These are phyloP conservation scores for Ceyx margarethae DNA, from an alignment of 2,113 vertebrate genomes.

Conservation along the genomic window DNA sequence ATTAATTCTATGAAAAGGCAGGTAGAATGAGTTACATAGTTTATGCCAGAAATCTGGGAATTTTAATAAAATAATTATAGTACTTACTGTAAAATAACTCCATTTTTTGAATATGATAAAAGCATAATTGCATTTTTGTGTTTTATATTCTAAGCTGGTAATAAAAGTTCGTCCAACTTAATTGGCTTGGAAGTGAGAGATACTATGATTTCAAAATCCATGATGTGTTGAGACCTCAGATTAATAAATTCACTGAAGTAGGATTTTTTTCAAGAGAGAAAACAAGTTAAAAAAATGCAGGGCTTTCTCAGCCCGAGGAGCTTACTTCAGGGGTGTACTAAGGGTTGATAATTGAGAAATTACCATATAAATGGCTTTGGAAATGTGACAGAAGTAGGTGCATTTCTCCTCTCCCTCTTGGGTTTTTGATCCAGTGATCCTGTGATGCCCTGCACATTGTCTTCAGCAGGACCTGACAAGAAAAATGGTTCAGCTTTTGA, in stretches of 20 bases:
- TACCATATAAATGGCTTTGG: not conserved
- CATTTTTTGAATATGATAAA: not conserved
- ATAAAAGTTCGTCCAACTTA: not conserved
- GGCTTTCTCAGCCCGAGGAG: not conserved
- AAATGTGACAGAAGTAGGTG: not conserved
- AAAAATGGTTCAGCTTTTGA: not conserved
- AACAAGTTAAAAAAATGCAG: not conserved
- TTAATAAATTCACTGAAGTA: not conserved
- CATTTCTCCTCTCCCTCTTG: not conserved
- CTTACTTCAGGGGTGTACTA: not conserved
- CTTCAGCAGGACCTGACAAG: not conserved
- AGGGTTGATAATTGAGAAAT: slow-evolving; percentile 4
- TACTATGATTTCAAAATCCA: not conserved
- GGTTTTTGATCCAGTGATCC: not conserved
- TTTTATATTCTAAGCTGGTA: not conserved
- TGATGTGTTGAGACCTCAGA: not conserved
- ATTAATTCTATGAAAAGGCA: not conserved
- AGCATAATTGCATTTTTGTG: not conserved
- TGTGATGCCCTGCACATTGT: not conserved
- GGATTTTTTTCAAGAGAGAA: not conserved
- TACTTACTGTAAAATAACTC: not conserved
- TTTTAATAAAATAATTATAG: not conserved
- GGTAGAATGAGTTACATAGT: not conserved
- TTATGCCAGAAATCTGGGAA: not conserved
- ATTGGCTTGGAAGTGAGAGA: not conserved